Evolutionary conservation across 1,140 invertebrate genomes (phyloP).

Genomic region (Heliconius eleuchia): DNA sequence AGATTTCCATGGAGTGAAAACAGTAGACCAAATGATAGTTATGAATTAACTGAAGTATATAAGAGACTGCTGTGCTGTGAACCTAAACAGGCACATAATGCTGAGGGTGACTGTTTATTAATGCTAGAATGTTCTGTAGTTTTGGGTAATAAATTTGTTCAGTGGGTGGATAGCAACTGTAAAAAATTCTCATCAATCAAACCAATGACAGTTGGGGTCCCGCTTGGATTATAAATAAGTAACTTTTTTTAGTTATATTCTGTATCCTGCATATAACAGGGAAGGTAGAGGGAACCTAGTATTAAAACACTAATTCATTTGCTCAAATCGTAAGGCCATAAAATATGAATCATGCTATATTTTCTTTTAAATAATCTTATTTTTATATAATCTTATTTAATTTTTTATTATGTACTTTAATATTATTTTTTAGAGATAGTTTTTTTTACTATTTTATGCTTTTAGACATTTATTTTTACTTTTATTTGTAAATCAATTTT

Average conservation of each 20-base stretch:
- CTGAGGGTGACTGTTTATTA: slow-evolving; percentile 7
- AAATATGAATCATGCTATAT: too few species aligned
- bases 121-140: slow-evolving; percentile 9
- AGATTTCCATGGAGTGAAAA: slow-evolving; percentile 34
- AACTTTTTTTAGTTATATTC: neutral
- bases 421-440: neutral
- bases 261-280: neutral
- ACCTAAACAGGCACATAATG: neutral
- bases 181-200: slow-evolving; percentile 43
- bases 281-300: too few species aligned
- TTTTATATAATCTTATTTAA: too few species aligned
- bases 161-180: slow-evolving; percentile 51
- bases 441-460: neutral
- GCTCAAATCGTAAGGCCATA: too few species aligned
- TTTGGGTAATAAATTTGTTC: slow-evolving; percentile 42
- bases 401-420: neutral
- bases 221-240: neutral
- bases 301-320: too few species aligned
- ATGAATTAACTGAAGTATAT: slow-evolving; percentile 15
- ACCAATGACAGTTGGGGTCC: slow-evolving; percentile 51
- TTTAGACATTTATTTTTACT: neutral
- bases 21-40: slow-evolving; percentile 14
- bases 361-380: too few species aligned
- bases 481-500: slow-evolving; percentile 1
- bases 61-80: neutral